Conservation (phyloP, 2,888 invertebrate species). For the Tricholauxania praeusta region DNA sequence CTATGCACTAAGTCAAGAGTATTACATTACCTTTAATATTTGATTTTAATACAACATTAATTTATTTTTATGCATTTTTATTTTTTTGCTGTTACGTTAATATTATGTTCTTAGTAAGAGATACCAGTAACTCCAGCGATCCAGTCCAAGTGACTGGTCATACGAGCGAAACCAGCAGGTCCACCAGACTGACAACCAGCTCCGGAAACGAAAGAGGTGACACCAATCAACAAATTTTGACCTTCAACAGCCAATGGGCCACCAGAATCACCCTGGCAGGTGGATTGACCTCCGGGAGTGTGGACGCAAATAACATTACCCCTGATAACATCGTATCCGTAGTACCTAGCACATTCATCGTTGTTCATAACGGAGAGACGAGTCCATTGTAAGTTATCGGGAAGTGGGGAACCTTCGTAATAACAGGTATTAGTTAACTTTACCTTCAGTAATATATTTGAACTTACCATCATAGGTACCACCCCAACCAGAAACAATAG, state of each 20-base stretch:
- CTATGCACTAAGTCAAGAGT: too few species aligned
- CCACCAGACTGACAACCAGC: constrained; percentile 49
- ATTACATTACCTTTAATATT: too few species aligned
- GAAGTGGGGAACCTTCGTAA: constrained; percentile 40
- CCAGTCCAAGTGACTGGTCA: constrained; percentile 57
- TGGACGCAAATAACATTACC: constrained; percentile 53
- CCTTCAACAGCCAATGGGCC: constrained; percentile 55
- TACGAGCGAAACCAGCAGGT: constrained; percentile 52
- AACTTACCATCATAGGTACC: constrained; percentile 50
- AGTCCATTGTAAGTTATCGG: constrained; percentile 59
- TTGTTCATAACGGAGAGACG: constrained; percentile 58
- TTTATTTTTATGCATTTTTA: too few species aligned
- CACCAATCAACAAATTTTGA: constrained; percentile 49
- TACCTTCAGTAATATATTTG: not conserved
- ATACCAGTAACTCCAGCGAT: constrained; percentile 45
- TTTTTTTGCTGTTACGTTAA: too few species aligned
- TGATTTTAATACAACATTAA: too few species aligned
- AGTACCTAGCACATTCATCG: constrained; percentile 53
- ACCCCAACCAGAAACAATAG: constrained; percentile 62
- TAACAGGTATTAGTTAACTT: too few species aligned
- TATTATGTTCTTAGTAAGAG: constrained; percentile 15
- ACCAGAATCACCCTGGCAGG: constrained; percentile 62
- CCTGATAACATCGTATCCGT: constrained; percentile 43
- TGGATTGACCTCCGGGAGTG: constrained; percentile 51
- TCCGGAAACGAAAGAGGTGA: constrained; percentile 54